A percentile compares a stretch with the other conserved stretches of the same genome.
Conservation (phyloP, 2,888 invertebrate species). For the Melipona bicolor region DNA sequence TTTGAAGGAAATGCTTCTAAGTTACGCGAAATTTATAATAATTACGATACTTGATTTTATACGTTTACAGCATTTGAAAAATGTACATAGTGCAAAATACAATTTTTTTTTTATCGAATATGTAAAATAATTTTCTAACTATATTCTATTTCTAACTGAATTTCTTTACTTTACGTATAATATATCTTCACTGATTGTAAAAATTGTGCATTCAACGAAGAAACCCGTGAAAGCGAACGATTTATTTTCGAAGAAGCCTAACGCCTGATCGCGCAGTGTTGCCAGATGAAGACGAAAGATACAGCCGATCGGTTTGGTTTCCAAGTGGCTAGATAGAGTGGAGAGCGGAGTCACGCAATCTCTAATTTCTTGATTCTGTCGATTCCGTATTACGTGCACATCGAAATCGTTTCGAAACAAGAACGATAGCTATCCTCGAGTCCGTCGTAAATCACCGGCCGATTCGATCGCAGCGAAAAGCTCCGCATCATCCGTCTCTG, state of each 20-base stretch:
- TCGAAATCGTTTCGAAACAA: slow-evolving; percentile 68
- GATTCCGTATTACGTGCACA: slow-evolving; percentile 59
- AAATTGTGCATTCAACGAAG: not conserved
- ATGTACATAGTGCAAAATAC: too few relatives aligned
- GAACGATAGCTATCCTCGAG: slow-evolving; percentile 67
- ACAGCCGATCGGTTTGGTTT: not conserved
- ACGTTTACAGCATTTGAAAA: too few relatives aligned
- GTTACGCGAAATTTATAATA: too few relatives aligned
- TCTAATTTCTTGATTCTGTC: slow-evolving; percentile 7
- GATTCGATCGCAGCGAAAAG: slow-evolving; percentile 68
- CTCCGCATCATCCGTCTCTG: slow-evolving; percentile 76
- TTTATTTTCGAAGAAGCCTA: not conserved
- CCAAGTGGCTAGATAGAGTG: not conserved
- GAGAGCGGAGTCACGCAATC: not conserved
- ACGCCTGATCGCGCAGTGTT: not conserved
- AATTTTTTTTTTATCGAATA: too few relatives aligned
- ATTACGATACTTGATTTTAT: too few relatives aligned
- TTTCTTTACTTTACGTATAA: not conserved
- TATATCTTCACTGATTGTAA: not conserved
- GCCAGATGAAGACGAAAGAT: not conserved
- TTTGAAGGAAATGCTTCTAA: too few relatives aligned
- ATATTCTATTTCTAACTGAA: not conserved
- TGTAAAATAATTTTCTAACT: too few relatives aligned
- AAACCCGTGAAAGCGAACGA: not conserved
- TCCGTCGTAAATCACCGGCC: slow-evolving; percentile 70